Base-by-base conservation (phyloP, 2,888 invertebrate species). In the Meteorus colon region DNA sequence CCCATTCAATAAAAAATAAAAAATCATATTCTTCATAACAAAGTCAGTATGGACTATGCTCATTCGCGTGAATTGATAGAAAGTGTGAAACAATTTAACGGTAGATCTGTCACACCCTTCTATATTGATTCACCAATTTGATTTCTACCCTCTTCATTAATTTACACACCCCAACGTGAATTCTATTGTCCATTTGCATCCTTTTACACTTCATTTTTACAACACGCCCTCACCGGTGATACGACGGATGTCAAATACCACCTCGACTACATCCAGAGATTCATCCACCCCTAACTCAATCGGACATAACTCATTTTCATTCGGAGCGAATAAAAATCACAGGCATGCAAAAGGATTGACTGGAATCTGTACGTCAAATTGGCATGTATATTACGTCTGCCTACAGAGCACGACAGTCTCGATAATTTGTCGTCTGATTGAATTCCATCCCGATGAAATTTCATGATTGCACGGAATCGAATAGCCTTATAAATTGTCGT, bases 201-300 rank as follows among this genome's bases (percentile, higher is more conserved):
- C 48, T 48, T 55, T 34, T 12, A 1, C 27, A 31, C 60, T 55
- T 67, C 41, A 68, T 41, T 41, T n/a, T 31, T 16, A n/a, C 16
- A 41, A 59, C 41, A 41, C 68, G 34, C 68, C 68, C 74, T 3
- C n/a, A 48, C n/a, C 60, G 66, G 45, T 60, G 74, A 59, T 67
- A 45, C 27, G 68, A 74, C 68, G 74, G 62, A 74, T 74, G 60
- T 68, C 31, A 59, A 67, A 67, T 68, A 74, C 60, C 68, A 37
- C 59, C 37, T 48, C 31, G 67, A 5, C 62, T 55, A 45, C 59
- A 63, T 41, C 63, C 10, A 66, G 31, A 48, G 45, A 60, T 68
- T 60, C 27, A 74, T 68, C 68, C 29, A 24, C 45, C 24, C 60
- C n/a, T 74, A 74, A 60, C 60, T 66, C 48, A 60, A 74, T 74